A percentile compares a stretch with the other conserved stretches of the same genome.
These are phyloP conservation scores for Petromus typicus DNA, from an alignment of 2,113 vertebrate genomes.

Conservation along the genomic window DNA sequence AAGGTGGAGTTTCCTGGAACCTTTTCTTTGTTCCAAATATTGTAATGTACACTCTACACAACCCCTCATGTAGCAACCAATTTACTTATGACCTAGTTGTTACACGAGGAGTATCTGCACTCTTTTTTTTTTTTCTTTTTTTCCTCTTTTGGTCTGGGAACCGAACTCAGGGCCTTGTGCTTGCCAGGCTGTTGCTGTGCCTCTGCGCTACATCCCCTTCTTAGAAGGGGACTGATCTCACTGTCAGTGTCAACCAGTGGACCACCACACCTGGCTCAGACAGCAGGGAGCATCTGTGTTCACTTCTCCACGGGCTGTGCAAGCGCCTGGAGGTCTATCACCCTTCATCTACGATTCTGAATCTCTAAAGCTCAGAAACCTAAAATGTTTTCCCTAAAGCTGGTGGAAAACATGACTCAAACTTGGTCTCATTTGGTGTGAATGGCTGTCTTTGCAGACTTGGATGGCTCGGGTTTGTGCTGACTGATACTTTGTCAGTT, in stretches of 20 bases:
- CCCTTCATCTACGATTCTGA: background rate
- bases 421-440: background rate
- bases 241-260: too few relatives aligned
- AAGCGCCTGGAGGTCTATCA: background rate
- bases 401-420: background rate
- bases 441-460: background rate
- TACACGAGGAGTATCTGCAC: background rate
- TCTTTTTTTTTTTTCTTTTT: background rate
- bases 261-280: background rate
- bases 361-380: background rate
- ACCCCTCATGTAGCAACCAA: background rate
- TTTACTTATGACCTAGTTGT: background rate
- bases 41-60: background rate
- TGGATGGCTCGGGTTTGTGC: background rate
- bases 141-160: too few relatives aligned
- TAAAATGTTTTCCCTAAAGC: background rate
- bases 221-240: background rate
- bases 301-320: background rate
- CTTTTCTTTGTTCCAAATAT: background rate
- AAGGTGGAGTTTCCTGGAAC: background rate
- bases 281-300: too few relatives aligned
- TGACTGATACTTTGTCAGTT: too few relatives aligned
- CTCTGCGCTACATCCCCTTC: background rate
- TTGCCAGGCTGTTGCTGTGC: too few relatives aligned
- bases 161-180: too few relatives aligned